Evolutionary conservation across 1,140 invertebrate species (phyloP).

Genomic region (Orussus abietinus): DNA sequence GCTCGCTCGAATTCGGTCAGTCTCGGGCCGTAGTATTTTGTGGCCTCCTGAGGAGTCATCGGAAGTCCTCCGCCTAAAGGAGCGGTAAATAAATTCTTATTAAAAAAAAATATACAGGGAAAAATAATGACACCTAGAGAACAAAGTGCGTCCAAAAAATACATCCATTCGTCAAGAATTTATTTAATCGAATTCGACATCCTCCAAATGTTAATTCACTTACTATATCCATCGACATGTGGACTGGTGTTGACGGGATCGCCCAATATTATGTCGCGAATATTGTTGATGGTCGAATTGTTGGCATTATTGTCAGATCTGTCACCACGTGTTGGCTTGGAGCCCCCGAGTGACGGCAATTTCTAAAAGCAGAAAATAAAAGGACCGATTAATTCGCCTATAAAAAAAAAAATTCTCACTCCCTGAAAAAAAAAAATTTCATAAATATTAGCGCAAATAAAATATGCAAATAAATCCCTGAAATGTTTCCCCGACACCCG

Average conservation of each 20-base stretch:
- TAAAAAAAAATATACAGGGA: background rate
- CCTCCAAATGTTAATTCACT: slow-evolving; percentile 9
- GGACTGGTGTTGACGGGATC: slow-evolving; percentile 36
- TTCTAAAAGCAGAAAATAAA: slow-evolving; percentile 37
- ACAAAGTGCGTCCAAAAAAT: background rate
- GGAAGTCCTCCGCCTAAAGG: slow-evolving; percentile 43
- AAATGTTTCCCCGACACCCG: background rate
- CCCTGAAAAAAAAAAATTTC: background rate
- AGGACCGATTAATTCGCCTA: background rate
- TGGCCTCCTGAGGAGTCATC: slow-evolving; percentile 62
- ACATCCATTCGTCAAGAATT: background rate
- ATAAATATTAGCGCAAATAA: slow-evolving; percentile 1
- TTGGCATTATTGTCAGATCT: slow-evolving; percentile 48
- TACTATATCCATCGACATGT: slow-evolving; percentile 34
- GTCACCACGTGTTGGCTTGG: slow-evolving; percentile 44
- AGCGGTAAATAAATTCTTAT: slow-evolving; percentile 1
- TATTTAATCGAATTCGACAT: slow-evolving; percentile 4
- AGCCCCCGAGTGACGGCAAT: slow-evolving; percentile 42
- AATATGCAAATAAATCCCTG: background rate
- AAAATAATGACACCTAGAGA: slow-evolving; percentile 2
- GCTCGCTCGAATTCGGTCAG: slow-evolving; percentile 82
- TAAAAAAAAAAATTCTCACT: slow-evolving; percentile 7
- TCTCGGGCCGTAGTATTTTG: slow-evolving; percentile 73
- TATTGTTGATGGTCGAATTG: slow-evolving; percentile 46
- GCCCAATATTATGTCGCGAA: slow-evolving; percentile 45